These are phyloP conservation scores for Steinernema scapterisci DNA, from an alignment of 2,888 invertebrate genomes.

Conservation along the genomic window DNA sequence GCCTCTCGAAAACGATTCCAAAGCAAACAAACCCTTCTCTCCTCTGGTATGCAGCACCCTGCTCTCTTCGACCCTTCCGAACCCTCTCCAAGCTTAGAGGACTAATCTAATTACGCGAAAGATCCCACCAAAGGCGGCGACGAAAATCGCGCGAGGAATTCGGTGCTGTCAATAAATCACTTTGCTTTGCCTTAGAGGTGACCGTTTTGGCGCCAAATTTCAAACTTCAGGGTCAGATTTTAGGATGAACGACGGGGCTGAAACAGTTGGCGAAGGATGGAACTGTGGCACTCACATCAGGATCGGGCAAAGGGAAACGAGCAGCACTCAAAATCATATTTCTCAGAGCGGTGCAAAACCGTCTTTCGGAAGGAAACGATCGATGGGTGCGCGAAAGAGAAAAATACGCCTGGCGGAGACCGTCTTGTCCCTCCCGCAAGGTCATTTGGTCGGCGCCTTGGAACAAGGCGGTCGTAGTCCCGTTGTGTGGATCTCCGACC, in stretches of 20 bases:
- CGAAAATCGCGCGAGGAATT: neutral
- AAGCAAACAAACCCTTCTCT: neutral
- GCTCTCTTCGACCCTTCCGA: no score
- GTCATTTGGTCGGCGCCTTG: neutral
- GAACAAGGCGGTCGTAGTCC: neutral
- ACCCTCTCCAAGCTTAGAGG: no score
- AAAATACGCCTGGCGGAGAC: slow-evolving; percentile 14
- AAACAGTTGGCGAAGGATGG: neutral
- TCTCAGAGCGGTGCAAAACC: no score
- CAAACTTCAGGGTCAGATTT: neutral
- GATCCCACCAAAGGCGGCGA: neutral
- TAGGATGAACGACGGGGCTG: neutral
- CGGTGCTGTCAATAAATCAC: neutral
- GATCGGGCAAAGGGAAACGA: neutral
- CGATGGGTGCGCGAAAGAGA: slow-evolving; percentile 21
- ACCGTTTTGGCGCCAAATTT: slow-evolving; percentile 19
- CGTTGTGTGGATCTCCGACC: slow-evolving; percentile 2
- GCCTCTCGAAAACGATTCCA: slow-evolving; percentile 10
- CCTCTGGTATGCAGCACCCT: no score
- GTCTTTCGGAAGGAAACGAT: neutral
- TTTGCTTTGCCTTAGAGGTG: neutral
- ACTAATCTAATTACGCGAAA: slow-evolving; percentile 8
- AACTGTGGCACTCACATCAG: neutral
- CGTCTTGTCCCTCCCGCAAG: slow-evolving; percentile 16
- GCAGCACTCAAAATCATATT: neutral